Evolutionary conservation across 2,888 invertebrate species (phyloP).

Genomic region (Trichopoda pennipes): DNA sequence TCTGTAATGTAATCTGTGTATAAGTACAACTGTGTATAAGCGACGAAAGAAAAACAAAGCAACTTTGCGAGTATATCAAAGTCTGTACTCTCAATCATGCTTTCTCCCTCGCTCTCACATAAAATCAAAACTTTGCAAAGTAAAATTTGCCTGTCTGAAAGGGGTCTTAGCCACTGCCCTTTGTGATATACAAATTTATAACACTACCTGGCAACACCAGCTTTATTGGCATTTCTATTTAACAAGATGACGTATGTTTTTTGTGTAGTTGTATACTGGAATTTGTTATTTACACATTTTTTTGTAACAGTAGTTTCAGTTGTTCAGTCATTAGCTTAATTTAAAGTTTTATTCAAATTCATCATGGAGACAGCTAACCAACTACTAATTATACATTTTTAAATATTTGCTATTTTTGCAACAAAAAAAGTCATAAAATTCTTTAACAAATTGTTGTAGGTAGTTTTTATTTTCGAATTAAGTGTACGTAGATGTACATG

Average conservation of each 20-base stretch:
- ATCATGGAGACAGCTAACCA: background rate
- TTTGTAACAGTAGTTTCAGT: slow-evolving; percentile 53
- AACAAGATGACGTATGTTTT: slow-evolving; percentile 61
- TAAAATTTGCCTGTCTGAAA: no score
- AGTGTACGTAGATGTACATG: background rate
- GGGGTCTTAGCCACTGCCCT: no score
- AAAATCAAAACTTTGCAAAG: no score
- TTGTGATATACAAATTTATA: background rate
- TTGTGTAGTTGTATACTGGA: slow-evolving; percentile 7
- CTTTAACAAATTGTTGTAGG: background rate
- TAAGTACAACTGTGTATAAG: no score
- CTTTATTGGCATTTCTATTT: background rate
- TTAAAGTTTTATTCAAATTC: slow-evolving; percentile 31
- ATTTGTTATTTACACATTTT: slow-evolving; percentile 20
- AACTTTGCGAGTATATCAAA: no score
- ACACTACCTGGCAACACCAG: slow-evolving; percentile 49
- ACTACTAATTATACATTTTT: background rate
- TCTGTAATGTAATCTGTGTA: no score
- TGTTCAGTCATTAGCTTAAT: slow-evolving; percentile 54
- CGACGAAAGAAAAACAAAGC: no score
- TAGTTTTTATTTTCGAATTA: slow-evolving; percentile 8
- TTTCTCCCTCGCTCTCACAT: no score
- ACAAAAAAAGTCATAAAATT: slow-evolving; percentile 21
- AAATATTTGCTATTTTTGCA: slow-evolving; percentile 3
- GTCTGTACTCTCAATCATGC: no score